Evolutionary conservation across 2,113 vertebrate species (phyloP).

Genomic region (Fulica atra): DNA sequence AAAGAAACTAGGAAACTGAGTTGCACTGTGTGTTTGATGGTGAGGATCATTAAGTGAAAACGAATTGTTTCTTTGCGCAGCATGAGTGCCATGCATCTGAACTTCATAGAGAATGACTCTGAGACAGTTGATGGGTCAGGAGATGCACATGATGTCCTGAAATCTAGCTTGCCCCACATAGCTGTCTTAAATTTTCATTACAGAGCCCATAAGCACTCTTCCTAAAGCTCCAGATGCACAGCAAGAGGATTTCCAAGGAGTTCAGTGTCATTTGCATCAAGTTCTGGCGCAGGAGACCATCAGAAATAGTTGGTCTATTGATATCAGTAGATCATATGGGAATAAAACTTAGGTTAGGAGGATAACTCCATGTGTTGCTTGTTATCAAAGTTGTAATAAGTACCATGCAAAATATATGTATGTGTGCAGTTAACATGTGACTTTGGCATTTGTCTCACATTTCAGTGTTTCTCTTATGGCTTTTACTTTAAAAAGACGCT

Average conservation of each 20-base stretch:
- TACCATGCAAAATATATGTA: background rate
- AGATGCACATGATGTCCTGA: background rate
- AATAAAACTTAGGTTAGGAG: background rate
- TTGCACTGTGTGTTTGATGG: background rate
- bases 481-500: background rate
- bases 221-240: background rate
- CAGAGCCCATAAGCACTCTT: background rate
- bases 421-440: background rate
- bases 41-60: conserved; percentile 24
- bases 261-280: background rate
- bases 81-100: background rate
- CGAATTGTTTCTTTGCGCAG: conserved; percentile 20
- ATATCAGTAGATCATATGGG: background rate
- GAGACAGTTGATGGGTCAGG: background rate
- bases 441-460: background rate
- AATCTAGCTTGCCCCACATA: background rate
- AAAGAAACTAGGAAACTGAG: background rate
- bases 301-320: background rate
- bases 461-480: background rate
- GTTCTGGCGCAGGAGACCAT: background rate
- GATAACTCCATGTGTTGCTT: background rate
- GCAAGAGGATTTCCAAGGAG: background rate
- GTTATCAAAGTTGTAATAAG: background rate
- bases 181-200: background rate
- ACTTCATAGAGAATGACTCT: background rate